Base-by-base conservation (phyloP, 2,888 invertebrate species). In the Troides helena region DNA sequence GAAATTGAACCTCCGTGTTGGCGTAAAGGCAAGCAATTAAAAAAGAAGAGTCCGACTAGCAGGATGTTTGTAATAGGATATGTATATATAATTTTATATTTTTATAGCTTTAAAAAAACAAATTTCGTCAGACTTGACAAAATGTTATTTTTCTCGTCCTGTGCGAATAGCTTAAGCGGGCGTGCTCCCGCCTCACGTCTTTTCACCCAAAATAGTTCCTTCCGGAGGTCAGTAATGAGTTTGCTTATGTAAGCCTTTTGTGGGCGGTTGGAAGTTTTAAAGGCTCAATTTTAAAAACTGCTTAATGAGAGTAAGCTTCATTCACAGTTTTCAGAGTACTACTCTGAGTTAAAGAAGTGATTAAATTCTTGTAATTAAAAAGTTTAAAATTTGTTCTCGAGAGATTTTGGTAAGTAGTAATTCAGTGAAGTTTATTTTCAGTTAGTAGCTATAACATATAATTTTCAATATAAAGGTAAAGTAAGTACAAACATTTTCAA, bases 191-290 rank as follows among this genome's bases (percentile, higher is more conserved):
- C 67, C 58, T 62, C 43, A 30, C 36, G 62, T 67, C 89, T 85
- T 89, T 91, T 91, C 90, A 90, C 80, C 89, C 88, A 82, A 91
- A 91, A 91, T 90, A 89, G 88, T 89, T 88, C 88, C 88, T 90
- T 87, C 86, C 90, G 89, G 89, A 89, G 88, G 89, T 90, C 76
- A 84, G 87, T 91, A 90, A 91, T 90, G 91, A 90, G 89, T 86
- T 90, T 85, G 86, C 86, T 85, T 85, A 83, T 86, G 85, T 62
- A 62, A 67, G 62, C 25, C 43, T 62, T 62, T 30, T 66, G 46
- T 59, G n/a, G n/a, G 36, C 7, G 50, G 46, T 46, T 59, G 46
- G 50, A 59, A 60, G n/a, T 18, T 66, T 66, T 66, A 60, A n/a
- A 46, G 66, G 50, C 25, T 65, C 46, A 23, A 46, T 60, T 66